Percentiles rank a stretch among this genome's conserved stretches.
phyloP scores from a whole-genome alignment of 2,888 invertebrate species.

The Euzetes globulus region DNA sequence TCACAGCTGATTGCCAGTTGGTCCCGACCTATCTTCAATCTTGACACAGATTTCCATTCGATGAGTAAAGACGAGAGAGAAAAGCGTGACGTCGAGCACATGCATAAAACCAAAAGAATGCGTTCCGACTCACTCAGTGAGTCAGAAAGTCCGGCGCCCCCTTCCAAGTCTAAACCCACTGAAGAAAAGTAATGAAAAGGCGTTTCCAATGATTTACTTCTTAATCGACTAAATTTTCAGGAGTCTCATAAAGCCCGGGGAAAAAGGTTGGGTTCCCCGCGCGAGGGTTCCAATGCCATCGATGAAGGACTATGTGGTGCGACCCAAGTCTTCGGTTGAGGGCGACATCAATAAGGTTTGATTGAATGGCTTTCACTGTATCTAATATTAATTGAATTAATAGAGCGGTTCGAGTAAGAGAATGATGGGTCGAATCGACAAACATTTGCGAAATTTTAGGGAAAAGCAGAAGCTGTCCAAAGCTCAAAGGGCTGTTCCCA shows the following conservation, averaged over 20 bases:
- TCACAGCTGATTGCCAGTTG: constrained; percentile 92
- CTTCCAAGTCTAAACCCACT: constrained; percentile 20
- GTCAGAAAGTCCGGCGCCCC: constrained; percentile 32
- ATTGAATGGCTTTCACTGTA: not conserved
- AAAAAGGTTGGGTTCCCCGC: constrained; percentile 87
- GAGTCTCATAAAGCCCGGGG: constrained; percentile 76
- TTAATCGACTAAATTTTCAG: not conserved
- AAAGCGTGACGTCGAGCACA: constrained; percentile 81
- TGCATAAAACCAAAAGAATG: constrained; percentile 52
- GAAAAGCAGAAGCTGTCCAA: constrained; percentile 73
- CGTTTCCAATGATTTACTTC: constrained; percentile 33
- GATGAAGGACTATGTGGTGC: constrained; percentile 88
- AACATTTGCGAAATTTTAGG: constrained; percentile 80
- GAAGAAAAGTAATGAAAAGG: constrained; percentile 50
- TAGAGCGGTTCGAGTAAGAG: constrained; percentile 32
- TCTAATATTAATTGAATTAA: not conserved
- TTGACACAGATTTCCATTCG: constrained; percentile 72
- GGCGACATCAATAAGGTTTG: constrained; percentile 58
- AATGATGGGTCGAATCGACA: constrained; percentile 62
- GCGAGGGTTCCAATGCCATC: constrained; percentile 92
- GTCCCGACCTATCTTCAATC: constrained; percentile 95
- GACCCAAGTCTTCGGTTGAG: constrained; percentile 85
- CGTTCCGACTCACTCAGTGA: constrained; percentile 33
- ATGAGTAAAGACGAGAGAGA: constrained; percentile 87
- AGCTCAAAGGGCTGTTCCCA: constrained; percentile 75